phyloP scores from a whole-genome alignment of 2,888 invertebrate species.

The Cenopis cana region DNA sequence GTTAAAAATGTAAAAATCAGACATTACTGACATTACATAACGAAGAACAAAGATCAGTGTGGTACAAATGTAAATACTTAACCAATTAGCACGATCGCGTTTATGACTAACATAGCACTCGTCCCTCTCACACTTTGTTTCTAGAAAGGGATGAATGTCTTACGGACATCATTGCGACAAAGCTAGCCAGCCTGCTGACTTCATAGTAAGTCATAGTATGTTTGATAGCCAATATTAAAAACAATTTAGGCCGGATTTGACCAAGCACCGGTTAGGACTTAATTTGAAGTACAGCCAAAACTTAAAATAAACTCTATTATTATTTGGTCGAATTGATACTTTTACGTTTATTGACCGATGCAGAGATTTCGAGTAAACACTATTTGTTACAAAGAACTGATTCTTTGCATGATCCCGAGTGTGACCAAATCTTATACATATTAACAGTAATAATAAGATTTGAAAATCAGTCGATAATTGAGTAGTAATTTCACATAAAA shows the following conservation, averaged over 20 bases:
- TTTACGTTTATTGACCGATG: not conserved
- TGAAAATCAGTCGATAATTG: not conserved
- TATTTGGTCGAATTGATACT: no score
- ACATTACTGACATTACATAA: slow-evolving; percentile 13
- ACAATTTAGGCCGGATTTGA: not conserved
- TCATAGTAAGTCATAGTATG: not conserved
- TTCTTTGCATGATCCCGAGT: not conserved
- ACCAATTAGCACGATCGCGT: not conserved
- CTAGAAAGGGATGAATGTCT: no score
- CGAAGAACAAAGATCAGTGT: not conserved
- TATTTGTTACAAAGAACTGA: not conserved
- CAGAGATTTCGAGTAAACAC: not conserved
- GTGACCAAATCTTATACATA: not conserved
- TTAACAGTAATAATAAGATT: not conserved
- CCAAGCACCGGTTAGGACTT: not conserved
- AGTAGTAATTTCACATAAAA: no score
- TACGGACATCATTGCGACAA: not conserved
- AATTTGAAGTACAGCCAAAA: no score
- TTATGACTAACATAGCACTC: not conserved
- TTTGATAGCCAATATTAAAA: not conserved
- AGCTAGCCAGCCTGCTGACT: not conserved
- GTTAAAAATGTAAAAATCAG: slow-evolving; percentile 6
- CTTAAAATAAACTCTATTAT: no score
- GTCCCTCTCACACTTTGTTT: no score
- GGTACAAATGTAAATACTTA: not conserved